Base-by-base conservation (phyloP, 2,797 vertebrate genomes). In the Carapus acus region DNA sequence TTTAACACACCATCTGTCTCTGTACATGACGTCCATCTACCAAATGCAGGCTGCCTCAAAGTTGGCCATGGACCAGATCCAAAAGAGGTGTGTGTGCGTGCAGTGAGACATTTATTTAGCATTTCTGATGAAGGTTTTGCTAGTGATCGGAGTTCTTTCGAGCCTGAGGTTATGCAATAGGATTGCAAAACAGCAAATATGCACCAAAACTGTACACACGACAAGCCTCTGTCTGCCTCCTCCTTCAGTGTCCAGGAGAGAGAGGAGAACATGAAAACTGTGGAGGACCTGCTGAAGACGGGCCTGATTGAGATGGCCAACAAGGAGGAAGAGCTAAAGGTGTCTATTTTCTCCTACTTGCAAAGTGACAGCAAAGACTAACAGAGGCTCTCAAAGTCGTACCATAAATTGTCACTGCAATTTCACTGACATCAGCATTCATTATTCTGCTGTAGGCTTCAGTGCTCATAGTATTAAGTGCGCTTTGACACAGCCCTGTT, bases 271-370 rank as follows among this genome's bases (percentile, higher is more conserved):
- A 89, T 97, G 69, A 97, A 90, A 83, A 96, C 91, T 0, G 90
- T 97, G 22, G 94, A 99, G 81, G 88, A 84, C 54, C 84, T 99
- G 58, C 87, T 99, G 58, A 92, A 98, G 78, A 80, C 92, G 53
- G 93, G 93, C 49, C 88, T 98, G 58, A 97, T 99, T 61, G 86
- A 99, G 78, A 88, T 98, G 85, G 94, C 94, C 63, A 97, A 94
- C 74, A 98, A 94, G 69, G 92, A 95, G 58, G 93, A 93, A 17
- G 89, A 92, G 29, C 83, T 99, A 38, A 92, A 91, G 90, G 96
- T 97, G 49, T 43, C 21, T 21, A 6, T 60, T 58, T 60, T 42
- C 7, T 40, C 3, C 44, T 33, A 2, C 38, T 51, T 31, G 24
- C 4, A 37, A 61, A 39, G 8, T 7, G 5, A 20, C 8, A 13